Conservation (phyloP, 2,888 invertebrate genomes). For the Luffia ferchaultella region DNA sequence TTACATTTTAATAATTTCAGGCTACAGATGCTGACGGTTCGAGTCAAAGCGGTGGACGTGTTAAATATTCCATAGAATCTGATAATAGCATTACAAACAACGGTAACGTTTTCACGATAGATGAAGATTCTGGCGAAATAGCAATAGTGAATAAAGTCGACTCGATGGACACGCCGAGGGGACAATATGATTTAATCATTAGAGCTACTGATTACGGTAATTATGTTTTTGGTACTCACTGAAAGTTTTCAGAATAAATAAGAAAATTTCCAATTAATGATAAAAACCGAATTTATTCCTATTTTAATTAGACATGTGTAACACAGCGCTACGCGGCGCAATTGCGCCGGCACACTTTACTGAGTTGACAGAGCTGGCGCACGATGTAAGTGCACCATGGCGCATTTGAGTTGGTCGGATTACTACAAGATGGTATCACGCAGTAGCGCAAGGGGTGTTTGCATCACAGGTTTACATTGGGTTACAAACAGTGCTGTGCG, state of each 20-base stretch:
- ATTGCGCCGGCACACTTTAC: no score
- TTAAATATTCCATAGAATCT: conserved; percentile 72
- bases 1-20: conserved; percentile 29
- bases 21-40: conserved; percentile 81
- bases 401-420: no score
- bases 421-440: no score
- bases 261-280: neutral
- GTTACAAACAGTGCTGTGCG: no score
- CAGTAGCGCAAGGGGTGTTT: no score
- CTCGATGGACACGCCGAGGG: conserved; percentile 77
- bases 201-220: conserved; percentile 76
- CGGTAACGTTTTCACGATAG: conserved; percentile 71
- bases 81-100: conserved; percentile 73
- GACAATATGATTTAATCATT: conserved; percentile 74
- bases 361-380: no score
- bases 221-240: conserved; percentile 1
- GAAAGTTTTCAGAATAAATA: no score
- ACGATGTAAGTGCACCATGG: no score
- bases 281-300: neutral
- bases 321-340: no score
- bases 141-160: conserved; percentile 69
- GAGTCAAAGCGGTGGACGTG: conserved; percentile 72
- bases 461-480: no score
- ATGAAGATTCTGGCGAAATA: conserved; percentile 76
- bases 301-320: no score